phyloP scores from a whole-genome alignment of 1,140 invertebrate genomes.

The Planococcus citri region DNA sequence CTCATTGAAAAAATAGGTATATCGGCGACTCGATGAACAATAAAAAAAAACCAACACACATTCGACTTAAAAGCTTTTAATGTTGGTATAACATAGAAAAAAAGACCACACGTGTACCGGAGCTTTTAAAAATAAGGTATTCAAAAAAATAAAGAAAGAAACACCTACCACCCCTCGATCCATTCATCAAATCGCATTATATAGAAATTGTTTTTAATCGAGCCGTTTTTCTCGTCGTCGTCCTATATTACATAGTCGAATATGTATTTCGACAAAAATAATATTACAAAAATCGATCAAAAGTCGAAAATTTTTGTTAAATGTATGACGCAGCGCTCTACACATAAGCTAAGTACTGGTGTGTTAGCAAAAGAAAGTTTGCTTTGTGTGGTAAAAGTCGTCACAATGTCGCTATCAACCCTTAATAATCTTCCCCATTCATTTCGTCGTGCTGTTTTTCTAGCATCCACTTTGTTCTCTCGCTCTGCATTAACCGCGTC shows the following conservation, averaged over 20 bases:
- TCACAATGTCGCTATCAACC: background rate
- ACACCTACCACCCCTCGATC: background rate
- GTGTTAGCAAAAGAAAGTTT: background rate
- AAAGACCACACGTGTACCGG: background rate
- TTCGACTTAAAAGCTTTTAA: background rate
- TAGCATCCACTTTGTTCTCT: background rate
- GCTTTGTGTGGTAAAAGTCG: conserved; percentile 1
- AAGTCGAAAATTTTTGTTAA: background rate
- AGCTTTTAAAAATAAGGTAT: background rate
- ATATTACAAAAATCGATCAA: background rate
- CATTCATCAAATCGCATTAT: too few relatives aligned
- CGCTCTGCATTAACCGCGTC: background rate
- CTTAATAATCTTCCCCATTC: background rate
- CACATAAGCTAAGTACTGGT: background rate
- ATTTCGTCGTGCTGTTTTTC: background rate
- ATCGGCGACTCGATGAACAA: background rate
- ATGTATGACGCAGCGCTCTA: background rate
- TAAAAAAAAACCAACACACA: background rate
- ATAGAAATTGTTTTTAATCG: background rate
- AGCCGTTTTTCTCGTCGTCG: too few relatives aligned
- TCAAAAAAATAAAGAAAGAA: background rate
- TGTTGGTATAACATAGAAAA: background rate
- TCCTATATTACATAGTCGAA: too few relatives aligned
- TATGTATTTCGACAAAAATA: background rate
- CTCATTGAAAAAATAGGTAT: too few relatives aligned